Evolutionary conservation across 2,888 invertebrate species (phyloP), one percentile per base, ranked within the genome.

Genomic region (Dolomedes plantarius): DNA sequence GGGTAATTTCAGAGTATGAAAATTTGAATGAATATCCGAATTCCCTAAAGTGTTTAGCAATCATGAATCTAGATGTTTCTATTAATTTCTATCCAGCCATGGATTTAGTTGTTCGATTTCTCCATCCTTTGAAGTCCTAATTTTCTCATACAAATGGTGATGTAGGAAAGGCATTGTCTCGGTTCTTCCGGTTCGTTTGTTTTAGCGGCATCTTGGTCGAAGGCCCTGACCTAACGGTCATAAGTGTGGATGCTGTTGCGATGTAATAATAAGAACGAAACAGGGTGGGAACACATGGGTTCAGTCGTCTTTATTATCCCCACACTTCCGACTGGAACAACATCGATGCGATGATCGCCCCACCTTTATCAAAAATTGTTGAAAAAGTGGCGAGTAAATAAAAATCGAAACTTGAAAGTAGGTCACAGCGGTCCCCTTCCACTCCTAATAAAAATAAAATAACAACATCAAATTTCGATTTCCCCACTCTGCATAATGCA

Each of bases 361-460:
- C 46, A 56, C 83, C 71, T 76, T 68, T 62, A 29, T 81, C 56
- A 36, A 69, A 69, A 69, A 73, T 73, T 29, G 62, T 67, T 76
- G 64, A 82, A 36, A 62, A 68, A 75, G 67, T 67, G 32, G 73
- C 32, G 46, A 39, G 36, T 36, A 73, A 80, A 76, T 64, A 82
- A 83, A n/a, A 80, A 68, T n/a, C 23, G 65, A 64, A 64, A 56
- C 69, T 64, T 31, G 41, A 83, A 83, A 83, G 82, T 83, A 76
- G 82, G 82, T 83, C 82, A 83, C 75, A 65, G 65, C 68, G 28
- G 11, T 65, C 75, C 65, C 32, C 31, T 75, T 41, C 16, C 29
- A 67, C 67, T 73, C 46, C 74, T 83, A 76, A 83, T 83, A 72
- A 71, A 69, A 83, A 83, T 76, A 76, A 76, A 71, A 82, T 82